Evolutionary conservation across 2,797 vertebrate genomes (phyloP), one percentile per base, ranked within the genome.

Genomic region (Toxotes lorentzi): DNA sequence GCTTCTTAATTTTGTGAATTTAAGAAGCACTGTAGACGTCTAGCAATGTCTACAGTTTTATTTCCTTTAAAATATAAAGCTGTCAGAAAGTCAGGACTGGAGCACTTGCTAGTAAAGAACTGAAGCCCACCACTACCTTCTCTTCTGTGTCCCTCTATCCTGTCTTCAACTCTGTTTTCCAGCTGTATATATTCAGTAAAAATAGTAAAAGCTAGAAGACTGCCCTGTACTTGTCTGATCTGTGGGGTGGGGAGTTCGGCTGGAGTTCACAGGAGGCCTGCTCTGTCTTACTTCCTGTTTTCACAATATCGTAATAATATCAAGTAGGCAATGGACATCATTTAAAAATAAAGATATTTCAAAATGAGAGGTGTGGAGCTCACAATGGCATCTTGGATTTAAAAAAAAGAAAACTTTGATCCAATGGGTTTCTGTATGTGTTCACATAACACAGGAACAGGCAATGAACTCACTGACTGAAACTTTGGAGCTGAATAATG

Each of bases 211-310:
- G 43, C 75, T 70, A 57, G 60, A 51, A 59, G 43, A 63, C 21
- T 51, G 76, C 32, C 61, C 59, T 66, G 43, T 78, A 56, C 54
- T 40, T 68, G 53, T 43, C 78, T 7, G 9, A 45, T 45, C 58
- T 70, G 59, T 23, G 4, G 51, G 32, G 10, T 72, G 64, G 54
- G 57, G 60, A 69, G 78, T 78, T 86, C 43, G 88, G 3, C 38
- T 56, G 3, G 24, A 73, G 76, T 78, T 75, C 71, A 82, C 0
- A 17, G 41, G 56, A 76, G 35, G 51, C 23, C 62, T 70, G 64
- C 48, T 66, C 60, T 64, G 45, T 59, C 24, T 24, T 27, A 80
- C 80, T 85, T 83, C 50, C 76, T 66, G 57, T 79, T 38, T 9
- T 38, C 8, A 1, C 11, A 38, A 10, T 38, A 38, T 73, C 4